Base-by-base conservation (phyloP, 2,888 invertebrate species). In the Epicampocera succincta region DNA sequence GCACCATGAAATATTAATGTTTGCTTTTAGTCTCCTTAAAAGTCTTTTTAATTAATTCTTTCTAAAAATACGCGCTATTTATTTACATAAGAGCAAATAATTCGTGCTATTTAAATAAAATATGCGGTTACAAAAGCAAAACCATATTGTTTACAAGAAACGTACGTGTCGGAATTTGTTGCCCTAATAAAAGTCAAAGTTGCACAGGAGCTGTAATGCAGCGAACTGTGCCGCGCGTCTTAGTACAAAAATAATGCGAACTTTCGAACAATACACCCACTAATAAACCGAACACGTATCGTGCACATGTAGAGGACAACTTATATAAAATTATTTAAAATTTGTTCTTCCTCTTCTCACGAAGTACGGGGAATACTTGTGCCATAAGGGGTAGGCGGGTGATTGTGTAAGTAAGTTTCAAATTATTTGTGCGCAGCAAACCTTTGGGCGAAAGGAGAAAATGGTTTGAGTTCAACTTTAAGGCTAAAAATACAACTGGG, bases 281-380 rank as follows among this genome's bases (percentile, higher is more conserved):
- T 80, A 71, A 80, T 65, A 80, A 75, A 71, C 75, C 71, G 54
- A 75, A 75, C 75, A 80, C 75, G 80, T 75, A 38, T 58, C 12
- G 38, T 19, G 71, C 60, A 46, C 71, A 66, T 71, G 71, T 46
- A 44, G 44, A n/a, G 25, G 66, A 80, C 50, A 75, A 75, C 75
- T 80, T 71, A 56, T 56, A 69, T 61, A 46, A 56, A 75, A 66
- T 80, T 71, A 42, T 65, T 74, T 75, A 60, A 75, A 65, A 54
- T 40, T 38, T 44, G 9, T 5, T 11, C 15, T 15, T 11, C 9
- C 1, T 33, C 8, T 9, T 33, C 9, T 9, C 3, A 1, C 1
- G 9, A 33, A 6, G 33, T 9, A 33, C n/a, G n/a, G 3, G 8
- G 8, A 33, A 33, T 33, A 8, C 8, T 6, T 9, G 8, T 33